Base-by-base conservation (phyloP, 2,888 invertebrate species). In the Oxycera nigricornis region DNA sequence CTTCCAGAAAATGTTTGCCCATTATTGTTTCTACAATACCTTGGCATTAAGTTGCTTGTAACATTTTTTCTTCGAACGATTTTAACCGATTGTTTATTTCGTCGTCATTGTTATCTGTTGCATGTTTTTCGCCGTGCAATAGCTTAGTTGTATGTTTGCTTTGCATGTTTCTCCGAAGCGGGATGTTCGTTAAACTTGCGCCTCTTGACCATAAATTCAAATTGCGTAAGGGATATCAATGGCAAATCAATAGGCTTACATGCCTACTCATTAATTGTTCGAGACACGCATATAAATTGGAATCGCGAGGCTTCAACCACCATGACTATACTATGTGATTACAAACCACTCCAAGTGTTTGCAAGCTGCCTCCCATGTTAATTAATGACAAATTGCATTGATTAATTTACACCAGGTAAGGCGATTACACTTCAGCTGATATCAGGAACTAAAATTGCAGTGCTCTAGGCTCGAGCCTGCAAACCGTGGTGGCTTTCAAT, bases 321-420 rank as follows among this genome's bases (percentile, higher is more conserved):
- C 41, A 31, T 4, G 24, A n/a, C 65, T 39, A 17, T 14, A 39
- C n/a, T 24, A 17, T 17, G 65, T 24, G 24, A 65, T 65, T 39
- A 41, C 55, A 7, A 46, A 46, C 61, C 11, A 41, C 7, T 22
- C 41, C 11, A 41, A 65, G 1, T 24, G 30, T 65, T 41, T 65
- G 6, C 65, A 39, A 65, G 26, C 59, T 41, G 35, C 59, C 57
- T 24, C 72, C 35, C 72, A 72, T 72, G 67, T 74, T 76, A 74
- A 76, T 76, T 76, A 74, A 74, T 74, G 76, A 76, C 76, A 76
- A 76, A 76, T 76, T 61, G 74, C 73, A 59, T 72, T 74, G 74
- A 74, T 76, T 76, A 76, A 76, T 76, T 76, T 76, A 68, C 76
- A 74, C 74, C 59, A 55, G 59, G 68, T 73, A 73, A 59, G 67